Evolutionary conservation across 2,888 invertebrate genomes (phyloP).

Genomic region (Drosophila leonis): DNA sequence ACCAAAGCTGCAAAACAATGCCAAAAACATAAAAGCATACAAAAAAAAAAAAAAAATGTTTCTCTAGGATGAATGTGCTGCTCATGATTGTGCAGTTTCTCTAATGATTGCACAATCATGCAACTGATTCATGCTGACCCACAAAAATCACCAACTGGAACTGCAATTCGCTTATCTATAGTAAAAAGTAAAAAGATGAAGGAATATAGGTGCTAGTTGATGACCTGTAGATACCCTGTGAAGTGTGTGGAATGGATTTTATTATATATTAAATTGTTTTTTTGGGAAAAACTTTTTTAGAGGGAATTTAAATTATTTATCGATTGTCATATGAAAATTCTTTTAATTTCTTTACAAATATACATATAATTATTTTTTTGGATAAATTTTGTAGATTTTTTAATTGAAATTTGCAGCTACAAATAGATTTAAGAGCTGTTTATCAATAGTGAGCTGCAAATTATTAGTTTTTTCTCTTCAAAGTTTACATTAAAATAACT

Average conservation of each 20-base stretch:
- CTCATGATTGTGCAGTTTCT: constrained; percentile 60
- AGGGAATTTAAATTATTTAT: too few relatives aligned
- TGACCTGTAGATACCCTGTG: background rate
- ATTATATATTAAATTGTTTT: background rate
- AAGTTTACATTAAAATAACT: too few relatives aligned
- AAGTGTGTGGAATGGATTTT: background rate
- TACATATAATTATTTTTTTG: too few relatives aligned
- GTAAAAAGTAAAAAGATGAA: constrained; percentile 13
- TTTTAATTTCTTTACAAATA: too few relatives aligned
- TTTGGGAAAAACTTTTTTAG: too few relatives aligned
- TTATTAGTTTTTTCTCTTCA: too few relatives aligned
- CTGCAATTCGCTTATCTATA: constrained; percentile 49
- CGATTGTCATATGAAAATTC: too few relatives aligned
- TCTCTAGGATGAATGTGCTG: constrained; percentile 13
- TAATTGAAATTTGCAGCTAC: too few relatives aligned
- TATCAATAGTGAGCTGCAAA: too few relatives aligned
- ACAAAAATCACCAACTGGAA: constrained; percentile 43
- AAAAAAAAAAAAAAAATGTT: background rate
- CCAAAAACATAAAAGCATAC: background rate
- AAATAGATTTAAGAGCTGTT: too few relatives aligned
- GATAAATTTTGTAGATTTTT: too few relatives aligned
- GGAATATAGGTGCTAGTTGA: background rate
- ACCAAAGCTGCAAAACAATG: constrained; percentile 30
- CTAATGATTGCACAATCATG: constrained; percentile 58
- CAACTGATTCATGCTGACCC: constrained; percentile 70